These are phyloP conservation scores for Andrena dorsata DNA, from an alignment of 2,888 invertebrate genomes.

Conservation along the genomic window DNA sequence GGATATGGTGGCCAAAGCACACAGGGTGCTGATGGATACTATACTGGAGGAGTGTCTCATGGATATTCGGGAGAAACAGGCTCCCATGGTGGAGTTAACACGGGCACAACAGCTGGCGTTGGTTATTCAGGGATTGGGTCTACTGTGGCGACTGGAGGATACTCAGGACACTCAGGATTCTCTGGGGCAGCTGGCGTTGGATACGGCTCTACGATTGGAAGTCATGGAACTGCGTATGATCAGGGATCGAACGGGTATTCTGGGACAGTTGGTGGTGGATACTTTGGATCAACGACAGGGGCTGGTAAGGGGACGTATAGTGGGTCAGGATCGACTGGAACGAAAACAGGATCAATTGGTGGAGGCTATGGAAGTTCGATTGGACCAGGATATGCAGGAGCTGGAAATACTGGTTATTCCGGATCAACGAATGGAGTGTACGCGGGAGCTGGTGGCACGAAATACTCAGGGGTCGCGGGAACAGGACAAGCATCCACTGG, in stretches of 20 bases:
- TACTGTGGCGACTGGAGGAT: slow-evolving; percentile 5
- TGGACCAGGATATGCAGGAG: slow-evolving; percentile 5
- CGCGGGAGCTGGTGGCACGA: slow-evolving; percentile 13
- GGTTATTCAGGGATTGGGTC: slow-evolving; percentile 22
- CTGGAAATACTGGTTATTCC: slow-evolving; percentile 5
- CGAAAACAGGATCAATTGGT: background rate
- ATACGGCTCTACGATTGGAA: slow-evolving; percentile 19
- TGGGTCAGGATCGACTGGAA: background rate
- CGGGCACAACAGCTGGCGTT: slow-evolving; percentile 13
- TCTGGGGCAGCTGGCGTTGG: slow-evolving; percentile 45
- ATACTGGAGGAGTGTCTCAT: slow-evolving; percentile 50
- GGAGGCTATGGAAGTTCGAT: background rate
- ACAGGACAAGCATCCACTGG: slow-evolving; percentile 9
- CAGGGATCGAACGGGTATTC: slow-evolving; percentile 23
- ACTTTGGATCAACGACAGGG: slow-evolving; percentile 8
- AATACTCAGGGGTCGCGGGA: slow-evolving; percentile 30
- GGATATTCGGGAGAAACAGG: slow-evolving; percentile 41
- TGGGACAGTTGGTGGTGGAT: slow-evolving; percentile 18
- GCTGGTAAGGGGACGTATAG: background rate
- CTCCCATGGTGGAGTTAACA: slow-evolving; percentile 16
- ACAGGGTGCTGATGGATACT: slow-evolving; percentile 51
- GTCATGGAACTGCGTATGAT: background rate
- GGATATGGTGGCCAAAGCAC: slow-evolving; percentile 82
- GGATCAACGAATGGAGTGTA: slow-evolving; percentile 9
- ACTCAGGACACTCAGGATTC: slow-evolving; percentile 36